Evolutionary conservation across 2,113 vertebrate species (phyloP).

Genomic region (Ammodytes dubius): DNA sequence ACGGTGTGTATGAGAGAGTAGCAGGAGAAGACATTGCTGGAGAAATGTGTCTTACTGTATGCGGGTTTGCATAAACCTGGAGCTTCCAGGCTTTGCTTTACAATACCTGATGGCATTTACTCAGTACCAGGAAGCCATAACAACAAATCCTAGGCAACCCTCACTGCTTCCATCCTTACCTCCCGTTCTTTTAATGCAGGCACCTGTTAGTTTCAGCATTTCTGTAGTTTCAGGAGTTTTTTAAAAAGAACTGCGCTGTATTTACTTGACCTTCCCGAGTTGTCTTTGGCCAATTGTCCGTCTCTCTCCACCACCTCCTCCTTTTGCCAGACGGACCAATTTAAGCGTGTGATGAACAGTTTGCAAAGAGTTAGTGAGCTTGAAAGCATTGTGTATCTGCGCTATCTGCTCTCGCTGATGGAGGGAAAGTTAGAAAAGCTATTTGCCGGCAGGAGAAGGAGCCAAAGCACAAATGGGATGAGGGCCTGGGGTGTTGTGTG

Average conservation of each 20-base stretch:
- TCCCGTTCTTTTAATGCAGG: neutral
- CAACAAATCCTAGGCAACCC: slow-evolving; percentile 54
- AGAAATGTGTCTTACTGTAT: neutral
- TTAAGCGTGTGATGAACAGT: slow-evolving; percentile 71
- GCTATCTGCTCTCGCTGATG: slow-evolving; percentile 68
- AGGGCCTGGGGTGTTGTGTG: no score
- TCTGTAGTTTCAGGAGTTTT: slow-evolving; percentile 43
- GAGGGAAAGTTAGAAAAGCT: slow-evolving; percentile 50
- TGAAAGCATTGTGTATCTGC: slow-evolving; percentile 55
- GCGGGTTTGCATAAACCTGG: slow-evolving; percentile 22
- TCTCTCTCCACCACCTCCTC: slow-evolving; percentile 22
- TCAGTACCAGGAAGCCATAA: slow-evolving; percentile 33
- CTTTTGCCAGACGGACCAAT: slow-evolving; percentile 43
- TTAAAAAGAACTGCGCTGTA: slow-evolving; percentile 25
- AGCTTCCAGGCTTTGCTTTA: slow-evolving; percentile 58
- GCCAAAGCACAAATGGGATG: slow-evolving; percentile 37
- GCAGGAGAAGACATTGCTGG: slow-evolving; percentile 12
- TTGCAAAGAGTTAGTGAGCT: slow-evolving; percentile 55
- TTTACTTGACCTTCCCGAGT: slow-evolving; percentile 63
- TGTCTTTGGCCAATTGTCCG: slow-evolving; percentile 47
- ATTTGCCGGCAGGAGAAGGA: slow-evolving; percentile 54
- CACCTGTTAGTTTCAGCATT: neutral
- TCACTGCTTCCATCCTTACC: neutral
- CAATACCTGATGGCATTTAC: slow-evolving; percentile 66
- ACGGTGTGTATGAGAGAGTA: neutral